Evolutionary conservation across 2,797 vertebrate genomes (phyloP).

Genomic region (Scyliorhinus canicula): DNA sequence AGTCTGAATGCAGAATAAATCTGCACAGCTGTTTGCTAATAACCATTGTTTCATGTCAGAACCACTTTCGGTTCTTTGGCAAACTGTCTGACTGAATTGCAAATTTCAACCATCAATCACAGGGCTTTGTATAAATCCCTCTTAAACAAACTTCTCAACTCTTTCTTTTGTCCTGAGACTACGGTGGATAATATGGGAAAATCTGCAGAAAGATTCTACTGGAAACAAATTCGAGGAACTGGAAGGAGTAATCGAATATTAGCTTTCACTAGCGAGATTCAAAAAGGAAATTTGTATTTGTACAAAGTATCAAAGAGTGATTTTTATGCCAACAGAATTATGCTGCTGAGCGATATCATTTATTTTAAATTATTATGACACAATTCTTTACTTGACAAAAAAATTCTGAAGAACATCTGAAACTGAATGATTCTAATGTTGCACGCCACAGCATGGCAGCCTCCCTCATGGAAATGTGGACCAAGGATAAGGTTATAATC

Average conservation of each 20-base stretch:
- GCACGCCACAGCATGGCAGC: not conserved
- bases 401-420: not conserved
- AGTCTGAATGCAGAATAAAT: not conserved
- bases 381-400: not conserved
- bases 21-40: constrained; percentile 38
- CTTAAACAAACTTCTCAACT: constrained; percentile 32
- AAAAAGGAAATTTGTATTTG: not conserved
- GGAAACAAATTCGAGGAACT: not conserved
- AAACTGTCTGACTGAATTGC: constrained; percentile 36
- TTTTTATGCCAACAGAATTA: not conserved
- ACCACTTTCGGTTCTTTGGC: constrained; percentile 16
- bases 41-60: constrained; percentile 7
- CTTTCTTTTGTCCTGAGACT: not conserved
- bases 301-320: not conserved
- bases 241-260: not conserved
- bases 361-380: not conserved
- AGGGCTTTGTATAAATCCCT: constrained; percentile 23
- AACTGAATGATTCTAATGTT: not conserved
- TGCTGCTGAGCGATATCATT: not conserved
- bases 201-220: not conserved
- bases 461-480: not conserved
- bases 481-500: not conserved
- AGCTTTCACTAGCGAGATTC: not conserved
- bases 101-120: constrained; percentile 37
- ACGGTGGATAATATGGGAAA: constrained; percentile 26